phyloP scores from a whole-genome alignment of 2,888 invertebrate genomes.

The Branchellion lobata region DNA sequence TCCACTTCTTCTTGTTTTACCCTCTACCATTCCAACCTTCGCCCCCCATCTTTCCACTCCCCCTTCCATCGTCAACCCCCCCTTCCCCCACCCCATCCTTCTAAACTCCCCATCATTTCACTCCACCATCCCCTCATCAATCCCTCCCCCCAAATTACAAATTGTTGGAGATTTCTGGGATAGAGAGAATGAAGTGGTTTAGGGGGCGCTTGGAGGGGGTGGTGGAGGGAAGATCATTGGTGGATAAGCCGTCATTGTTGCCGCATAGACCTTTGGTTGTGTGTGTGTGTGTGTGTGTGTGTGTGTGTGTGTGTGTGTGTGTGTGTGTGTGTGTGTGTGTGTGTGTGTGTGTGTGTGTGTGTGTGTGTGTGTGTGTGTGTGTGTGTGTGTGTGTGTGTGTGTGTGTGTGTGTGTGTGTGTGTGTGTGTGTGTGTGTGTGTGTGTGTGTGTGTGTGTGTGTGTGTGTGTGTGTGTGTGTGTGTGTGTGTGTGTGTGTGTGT shows the following conservation, averaged over 20 bases:
- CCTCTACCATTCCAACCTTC: too few species aligned
- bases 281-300: constrained; percentile 36
- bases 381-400: constrained; percentile 25
- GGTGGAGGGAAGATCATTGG: too few species aligned
- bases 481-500: constrained; percentile 47
- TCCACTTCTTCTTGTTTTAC: too few species aligned
- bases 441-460: constrained; percentile 49
- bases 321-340: constrained; percentile 22
- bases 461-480: constrained; percentile 49
- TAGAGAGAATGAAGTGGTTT: too few species aligned
- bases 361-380: constrained; percentile 23
- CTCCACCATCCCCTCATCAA: too few species aligned
- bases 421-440: constrained; percentile 50
- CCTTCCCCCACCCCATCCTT: too few species aligned
- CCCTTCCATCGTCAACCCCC: too few species aligned
- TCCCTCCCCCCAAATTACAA: too few species aligned
- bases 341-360: constrained; percentile 17
- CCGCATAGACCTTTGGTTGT: not conserved
- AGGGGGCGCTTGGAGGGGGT: not conserved
- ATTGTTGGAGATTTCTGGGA: too few species aligned
- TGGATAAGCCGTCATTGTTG: too few species aligned
- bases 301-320: constrained; percentile 35
- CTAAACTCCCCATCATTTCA: too few species aligned
- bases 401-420: constrained; percentile 52
- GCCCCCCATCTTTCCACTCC: too few species aligned